Conservation (phyloP, 2,797 vertebrate genomes). For the Numenius phaeopus region DNA sequence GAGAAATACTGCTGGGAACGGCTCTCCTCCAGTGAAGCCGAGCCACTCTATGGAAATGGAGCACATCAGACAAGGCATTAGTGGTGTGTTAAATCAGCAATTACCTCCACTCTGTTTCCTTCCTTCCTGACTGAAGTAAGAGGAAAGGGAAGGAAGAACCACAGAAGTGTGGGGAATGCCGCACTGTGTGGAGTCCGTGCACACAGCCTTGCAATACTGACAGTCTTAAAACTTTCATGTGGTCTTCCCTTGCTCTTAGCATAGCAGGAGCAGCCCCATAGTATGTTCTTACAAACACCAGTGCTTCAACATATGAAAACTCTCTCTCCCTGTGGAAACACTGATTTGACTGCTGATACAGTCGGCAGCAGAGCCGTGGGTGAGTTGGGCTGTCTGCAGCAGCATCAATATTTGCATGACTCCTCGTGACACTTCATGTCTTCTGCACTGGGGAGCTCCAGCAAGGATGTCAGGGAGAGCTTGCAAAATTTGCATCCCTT, state of each 20-base stretch:
- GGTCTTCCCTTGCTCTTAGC: not conserved
- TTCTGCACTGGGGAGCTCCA: not conserved
- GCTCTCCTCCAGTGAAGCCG: not conserved
- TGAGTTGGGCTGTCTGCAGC: not conserved
- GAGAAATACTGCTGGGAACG: accelerated
- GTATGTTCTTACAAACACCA: not conserved
- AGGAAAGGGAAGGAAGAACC: not conserved
- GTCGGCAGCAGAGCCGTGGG: not conserved
- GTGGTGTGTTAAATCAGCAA: not conserved
- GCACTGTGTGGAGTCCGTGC: accelerated
- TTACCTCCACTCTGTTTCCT: not conserved
- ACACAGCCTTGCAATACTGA: not conserved
- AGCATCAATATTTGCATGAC: not conserved
- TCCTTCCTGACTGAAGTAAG: not conserved
- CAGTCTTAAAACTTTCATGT: not conserved
- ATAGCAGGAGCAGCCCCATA: accelerated
- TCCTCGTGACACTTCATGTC: not conserved
- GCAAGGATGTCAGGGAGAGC: not conserved
- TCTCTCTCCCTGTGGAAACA: accelerated
- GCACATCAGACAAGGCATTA: not conserved
- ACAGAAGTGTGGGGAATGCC: not conserved
- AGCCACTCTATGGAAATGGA: not conserved
- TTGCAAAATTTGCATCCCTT: not conserved
- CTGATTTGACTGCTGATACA: not conserved
- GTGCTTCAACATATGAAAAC: not conserved